Evolutionary conservation across 2,888 invertebrate species (phyloP), one percentile per base, ranked within the genome.

Genomic region (Galeopsomyia nigrocyanea): DNA sequence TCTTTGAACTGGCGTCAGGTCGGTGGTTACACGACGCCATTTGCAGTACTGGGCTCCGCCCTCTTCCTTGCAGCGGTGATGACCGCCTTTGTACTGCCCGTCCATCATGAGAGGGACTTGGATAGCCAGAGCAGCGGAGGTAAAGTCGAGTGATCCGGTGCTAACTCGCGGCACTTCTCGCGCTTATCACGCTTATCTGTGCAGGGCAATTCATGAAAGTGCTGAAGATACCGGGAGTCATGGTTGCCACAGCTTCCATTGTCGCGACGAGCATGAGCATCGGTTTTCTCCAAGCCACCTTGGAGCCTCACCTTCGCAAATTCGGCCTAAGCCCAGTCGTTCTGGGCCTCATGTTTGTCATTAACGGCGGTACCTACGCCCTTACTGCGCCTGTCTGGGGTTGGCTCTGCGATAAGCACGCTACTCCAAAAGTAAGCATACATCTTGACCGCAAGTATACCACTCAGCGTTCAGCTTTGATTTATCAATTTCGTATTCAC

Each of bases 261-360:
- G 90, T 93, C 74, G 91, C 90, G 0, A 94, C 94, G 0, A 93
- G 94, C 75, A 91, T 93, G 89, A 94, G 94, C 78, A 94, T 95
- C 64, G 95, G 95, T 21, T 97, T 96, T 86, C 88, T 97, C 22
- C 94, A 95, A 83, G 96, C 97, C 0, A 96, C 96, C 0, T 88
- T 97, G 22, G 95, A 96, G 79, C 95, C 94, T 0, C 97, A 97
- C 88, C 88, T 97, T n/a, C 85, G 93, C 76, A 88, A 90, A 87
- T 94, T 94, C 82, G 78, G 89, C 1, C 87, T 95, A 73, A 89
- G 92, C 0, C 92, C 94, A 0, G 89, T 94, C 58, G 83, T 92
- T 14, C 86, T 94, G 76, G 95, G 95, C 0, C 84, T 94, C 64
- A 93, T 95, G 91, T 96, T 95, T 82, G 91, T 95, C 56, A 93